These are phyloP conservation scores for Acropternis orthonyx DNA, from an alignment of 2,797 vertebrate genomes.

Conservation along the genomic window DNA sequence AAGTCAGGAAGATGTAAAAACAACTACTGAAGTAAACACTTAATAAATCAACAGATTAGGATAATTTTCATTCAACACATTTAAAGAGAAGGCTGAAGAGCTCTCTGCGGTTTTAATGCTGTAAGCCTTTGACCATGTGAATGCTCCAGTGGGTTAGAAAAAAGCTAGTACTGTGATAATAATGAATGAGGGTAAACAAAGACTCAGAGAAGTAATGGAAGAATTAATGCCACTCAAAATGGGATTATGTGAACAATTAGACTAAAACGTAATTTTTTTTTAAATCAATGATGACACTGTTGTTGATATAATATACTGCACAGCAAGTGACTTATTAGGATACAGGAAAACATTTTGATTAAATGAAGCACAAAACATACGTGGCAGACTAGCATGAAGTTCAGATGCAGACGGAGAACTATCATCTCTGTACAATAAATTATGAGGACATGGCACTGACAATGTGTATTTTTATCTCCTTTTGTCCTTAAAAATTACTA, in stretches of 20 bases:
- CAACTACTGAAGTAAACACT: background rate
- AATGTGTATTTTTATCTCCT: background rate
- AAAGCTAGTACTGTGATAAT: background rate
- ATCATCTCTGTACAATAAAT: background rate
- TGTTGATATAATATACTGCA: background rate
- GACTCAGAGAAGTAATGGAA: background rate
- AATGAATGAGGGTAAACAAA: constrained; percentile 13
- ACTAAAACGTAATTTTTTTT: background rate
- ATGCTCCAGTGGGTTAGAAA: background rate
- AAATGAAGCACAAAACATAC: background rate
- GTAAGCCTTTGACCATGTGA: background rate
- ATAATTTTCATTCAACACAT: constrained; percentile 7
- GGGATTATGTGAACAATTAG: background rate
- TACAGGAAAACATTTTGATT: background rate
- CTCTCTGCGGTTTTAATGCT: background rate
- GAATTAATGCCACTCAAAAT: constrained; percentile 2
- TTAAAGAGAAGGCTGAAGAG: constrained; percentile 22
- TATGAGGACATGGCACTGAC: background rate
- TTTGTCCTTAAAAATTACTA: background rate
- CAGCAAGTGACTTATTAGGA: constrained; percentile 5
- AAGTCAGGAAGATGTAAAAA: background rate
- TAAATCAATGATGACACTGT: background rate
- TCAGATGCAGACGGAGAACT: background rate
- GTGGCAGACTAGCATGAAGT: background rate
- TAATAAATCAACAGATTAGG: constrained; percentile 4